Percentiles rank a stretch among this genome's conserved stretches.
Evolutionary conservation across 2,888 invertebrate species (phyloP).

Genomic region (Drosophila falleni): DNA sequence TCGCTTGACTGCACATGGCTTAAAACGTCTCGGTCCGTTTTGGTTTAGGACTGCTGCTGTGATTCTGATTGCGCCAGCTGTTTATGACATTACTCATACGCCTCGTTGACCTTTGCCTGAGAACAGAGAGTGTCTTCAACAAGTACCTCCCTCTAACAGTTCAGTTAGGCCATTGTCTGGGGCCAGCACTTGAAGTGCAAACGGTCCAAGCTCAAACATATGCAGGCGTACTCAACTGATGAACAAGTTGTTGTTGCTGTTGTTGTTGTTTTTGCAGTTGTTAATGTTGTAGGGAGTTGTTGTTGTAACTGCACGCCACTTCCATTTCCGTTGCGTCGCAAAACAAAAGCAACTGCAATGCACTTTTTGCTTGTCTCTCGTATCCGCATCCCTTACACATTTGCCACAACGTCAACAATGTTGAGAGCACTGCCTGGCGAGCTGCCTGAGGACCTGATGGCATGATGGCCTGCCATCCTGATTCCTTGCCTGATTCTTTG

Average conservation of each 20-base stretch:
- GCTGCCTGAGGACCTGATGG: neutral
- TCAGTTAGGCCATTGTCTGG: conserved; percentile 24
- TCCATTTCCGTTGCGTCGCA: conserved; percentile 70
- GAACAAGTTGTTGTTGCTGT: conserved; percentile 39
- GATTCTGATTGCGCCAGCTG: conserved; percentile 77
- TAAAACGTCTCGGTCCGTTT: conserved; percentile 66
- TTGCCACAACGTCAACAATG: conserved; percentile 72
- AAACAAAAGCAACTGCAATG: conserved; percentile 59
- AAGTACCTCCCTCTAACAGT: conserved; percentile 11
- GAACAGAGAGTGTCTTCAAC: conserved; percentile 9
- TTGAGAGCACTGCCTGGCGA: conserved; percentile 37
- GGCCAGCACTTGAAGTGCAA: conserved; percentile 41
- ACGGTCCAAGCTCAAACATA: conserved; percentile 45
- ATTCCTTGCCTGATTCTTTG: conserved; percentile 9
- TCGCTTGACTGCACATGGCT: conserved; percentile 68
- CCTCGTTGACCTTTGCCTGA: conserved; percentile 69
- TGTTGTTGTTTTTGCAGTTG: conserved; percentile 32
- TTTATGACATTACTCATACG: conserved; percentile 78
- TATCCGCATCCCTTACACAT: conserved; percentile 44
- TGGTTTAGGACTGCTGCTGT: conserved; percentile 62
- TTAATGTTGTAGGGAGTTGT: conserved; percentile 13
- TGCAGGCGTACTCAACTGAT: conserved; percentile 57
- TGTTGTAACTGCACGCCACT: conserved; percentile 51
- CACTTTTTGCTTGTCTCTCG: conserved; percentile 43
- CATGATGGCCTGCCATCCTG: conserved; percentile 10